Evolutionary conservation across 53 echinoderm and acorn worm genomes (phyloP), one percentile per base, ranked within the genome.

Genomic region (Echinarachnius parma): DNA sequence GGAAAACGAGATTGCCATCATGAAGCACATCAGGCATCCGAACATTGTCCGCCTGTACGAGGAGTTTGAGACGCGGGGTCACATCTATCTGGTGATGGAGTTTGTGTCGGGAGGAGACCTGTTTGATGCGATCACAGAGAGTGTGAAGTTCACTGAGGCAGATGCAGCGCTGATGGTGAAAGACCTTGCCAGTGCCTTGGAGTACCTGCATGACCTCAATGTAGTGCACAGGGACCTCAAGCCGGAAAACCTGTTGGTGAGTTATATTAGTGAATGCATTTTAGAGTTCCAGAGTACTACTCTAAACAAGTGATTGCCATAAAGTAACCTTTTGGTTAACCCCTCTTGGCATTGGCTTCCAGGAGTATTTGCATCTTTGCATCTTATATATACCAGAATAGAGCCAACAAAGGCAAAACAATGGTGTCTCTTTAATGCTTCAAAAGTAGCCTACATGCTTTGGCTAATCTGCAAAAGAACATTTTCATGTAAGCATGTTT

Each of bases 81-180:
- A 96, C 62, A 91, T 96, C 74, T 96, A 87, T 57, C 62, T 96
- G 16, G 76, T 96, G 37, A 96, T 96, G 96, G 96, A 96, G 61
- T 88, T 77, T 31, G 81, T 96, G 33, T 72, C 70, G 9, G 96
- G 96, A 14, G 96, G 96, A 8, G 96, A 96, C 46, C 44, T 96
- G 26, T 96, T 96, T 77, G 96, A 96, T 62, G 96, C 96, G 7
- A 96, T 96, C 74, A 96, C 91, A 23, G 96, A 96, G 49, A 96
- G 96, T 31, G 89, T 96, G 18, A 96, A 96, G 75, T 96, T 96
- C 79, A 96, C 96, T 2, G 96, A 96, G 53, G 83, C 81, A 1
- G 91, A 96, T 75, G 96, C 91, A 22, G 84, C 96, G 1, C 50
- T 87, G 61, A 96, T 96, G 80, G 78, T 96, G 28, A 68, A 68